Evolutionary conservation across 1,140 invertebrate genomes (phyloP), one percentile per base, ranked within the genome.

Genomic region (Acyrthosiphon pisum): DNA sequence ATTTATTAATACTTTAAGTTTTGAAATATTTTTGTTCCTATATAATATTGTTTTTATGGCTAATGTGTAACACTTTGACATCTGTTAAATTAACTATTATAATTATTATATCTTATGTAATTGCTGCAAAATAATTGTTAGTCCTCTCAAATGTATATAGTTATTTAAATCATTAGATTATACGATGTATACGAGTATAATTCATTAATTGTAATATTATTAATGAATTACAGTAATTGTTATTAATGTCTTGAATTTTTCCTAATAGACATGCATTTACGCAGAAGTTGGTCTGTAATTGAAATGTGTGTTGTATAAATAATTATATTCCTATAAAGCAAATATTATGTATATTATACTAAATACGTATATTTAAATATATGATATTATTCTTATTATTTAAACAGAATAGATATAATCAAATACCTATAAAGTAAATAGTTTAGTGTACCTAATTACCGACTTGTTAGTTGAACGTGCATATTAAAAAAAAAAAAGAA

Each of bases 41-140:
- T 14, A 14, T 46, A 86, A 86, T 86, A 86, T 26, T 30, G 26
- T 44, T 83, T 83, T 83, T 83, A 83, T 37, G 81, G 6, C 18
- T 37, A 46, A 30, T 46, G 9, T 86, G 41, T 86, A 8, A 86
- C 41, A 86, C 8, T 86, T 30, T 41, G 11, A 30, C 83, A 44
- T 86, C 37, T 44, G 26, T 46, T 41, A 26, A 84, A 86, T 86
- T 46, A 3, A 46, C 9, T 11, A 26, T 86, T 83, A 41, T 83
- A 83, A 83, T 83, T 41, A n/a, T 76, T 76, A 76, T n/a, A 76
- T 53, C 50, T 53, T 53, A 53, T 76, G 60, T n/a, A 76, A 76
- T 83, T 37, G 26, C 83, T 41, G 23, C 9, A 87, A 46, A 87
- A 87, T 46, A 87, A 87, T 30, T 87, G 41, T 30, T 44, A n/a